Evolutionary conservation across 2,113 vertebrate species (phyloP).

Genomic region (Myiopsitta monachus): DNA sequence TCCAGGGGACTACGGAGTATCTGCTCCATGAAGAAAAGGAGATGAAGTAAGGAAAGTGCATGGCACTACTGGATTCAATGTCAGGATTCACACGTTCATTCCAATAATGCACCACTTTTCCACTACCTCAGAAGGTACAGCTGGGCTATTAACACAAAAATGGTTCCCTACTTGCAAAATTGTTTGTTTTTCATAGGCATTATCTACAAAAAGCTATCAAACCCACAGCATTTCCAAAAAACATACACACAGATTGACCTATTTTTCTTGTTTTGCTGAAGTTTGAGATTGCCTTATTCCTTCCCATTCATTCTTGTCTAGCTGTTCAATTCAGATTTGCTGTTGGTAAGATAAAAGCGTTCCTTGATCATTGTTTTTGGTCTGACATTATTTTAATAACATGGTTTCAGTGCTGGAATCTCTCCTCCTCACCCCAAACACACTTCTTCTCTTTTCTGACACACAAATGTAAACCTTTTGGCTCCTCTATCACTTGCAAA

Average conservation of each 20-base stretch:
- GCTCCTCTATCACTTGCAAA: neutral
- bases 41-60: neutral
- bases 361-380: neutral
- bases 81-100: neutral
- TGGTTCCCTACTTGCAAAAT: neutral
- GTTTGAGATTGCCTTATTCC: neutral
- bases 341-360: neutral
- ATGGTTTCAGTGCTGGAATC: neutral
- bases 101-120: neutral
- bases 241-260: neutral
- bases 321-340: neutral
- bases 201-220: neutral
- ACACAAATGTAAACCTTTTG: neutral
- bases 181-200: neutral
- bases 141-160: neutral
- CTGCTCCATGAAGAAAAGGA: neutral
- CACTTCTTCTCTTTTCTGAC: neutral
- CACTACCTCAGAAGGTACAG: neutral
- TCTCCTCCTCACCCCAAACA: neutral
- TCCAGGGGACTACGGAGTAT: neutral
- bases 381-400: neutral
- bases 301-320: neutral
- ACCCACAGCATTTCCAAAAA: neutral
- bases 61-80: rapidly evolving
- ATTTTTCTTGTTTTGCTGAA: neutral